Evolutionary conservation across 1,140 invertebrate genomes (phyloP).

Genomic region (Aphelinus atriplicis): DNA sequence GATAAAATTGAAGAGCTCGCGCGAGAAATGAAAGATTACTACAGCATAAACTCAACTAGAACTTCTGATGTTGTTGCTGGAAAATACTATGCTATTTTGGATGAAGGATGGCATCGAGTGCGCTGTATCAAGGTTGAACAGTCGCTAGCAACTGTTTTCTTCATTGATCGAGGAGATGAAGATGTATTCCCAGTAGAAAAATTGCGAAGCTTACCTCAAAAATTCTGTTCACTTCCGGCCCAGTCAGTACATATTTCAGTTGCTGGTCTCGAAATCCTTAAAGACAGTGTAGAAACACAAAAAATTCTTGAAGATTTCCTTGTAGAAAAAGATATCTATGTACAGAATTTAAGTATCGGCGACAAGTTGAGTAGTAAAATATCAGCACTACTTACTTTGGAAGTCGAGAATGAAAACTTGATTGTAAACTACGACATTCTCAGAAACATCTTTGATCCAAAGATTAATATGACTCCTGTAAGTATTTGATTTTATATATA

Average conservation of each 20-base stretch:
- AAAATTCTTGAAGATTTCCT: constrained; percentile 43
- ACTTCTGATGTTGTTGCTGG: constrained; percentile 45
- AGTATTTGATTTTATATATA: constrained; percentile 8
- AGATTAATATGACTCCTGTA: constrained; percentile 22
- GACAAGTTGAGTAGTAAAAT: neutral
- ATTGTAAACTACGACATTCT: too few relatives aligned
- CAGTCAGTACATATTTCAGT: constrained; percentile 67
- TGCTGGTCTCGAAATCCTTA: constrained; percentile 69
- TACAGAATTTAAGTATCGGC: too few relatives aligned
- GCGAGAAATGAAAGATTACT: constrained; percentile 68
- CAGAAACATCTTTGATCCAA: constrained; percentile 21
- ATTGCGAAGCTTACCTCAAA: constrained; percentile 67
- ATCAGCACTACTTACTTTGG: constrained; percentile 12
- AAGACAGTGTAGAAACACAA: constrained; percentile 46
- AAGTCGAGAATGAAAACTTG: constrained; percentile 37
- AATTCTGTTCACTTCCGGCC: constrained; percentile 69
- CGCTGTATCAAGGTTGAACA: constrained; percentile 64
- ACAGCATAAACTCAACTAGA: constrained; percentile 51
- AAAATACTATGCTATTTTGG: constrained; percentile 70
- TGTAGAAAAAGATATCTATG: constrained; percentile 15
- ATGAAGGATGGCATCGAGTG: constrained; percentile 71
- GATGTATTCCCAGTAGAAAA: constrained; percentile 61
- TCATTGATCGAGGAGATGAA: constrained; percentile 74
- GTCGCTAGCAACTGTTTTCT: constrained; percentile 66
- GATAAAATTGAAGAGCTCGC: constrained; percentile 66